A percentile compares a stretch with the other conserved stretches of the same genome.
phyloP scores from a whole-genome alignment of 2,113 vertebrate genomes.

The Cynocephalus volans region DNA sequence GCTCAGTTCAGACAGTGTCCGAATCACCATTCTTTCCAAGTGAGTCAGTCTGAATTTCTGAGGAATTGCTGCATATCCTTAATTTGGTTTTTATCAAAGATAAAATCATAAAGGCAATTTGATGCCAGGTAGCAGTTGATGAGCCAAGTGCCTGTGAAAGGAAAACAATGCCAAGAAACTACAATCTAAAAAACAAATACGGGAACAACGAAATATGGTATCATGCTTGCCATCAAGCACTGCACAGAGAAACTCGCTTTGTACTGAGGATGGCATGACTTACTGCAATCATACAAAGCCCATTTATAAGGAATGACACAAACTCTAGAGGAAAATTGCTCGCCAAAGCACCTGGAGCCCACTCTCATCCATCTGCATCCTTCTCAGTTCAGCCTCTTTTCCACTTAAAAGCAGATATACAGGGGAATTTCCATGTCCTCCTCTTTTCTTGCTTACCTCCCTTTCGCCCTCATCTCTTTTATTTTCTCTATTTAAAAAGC shows the following conservation, averaged over 20 bases:
- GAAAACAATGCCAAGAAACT: not conserved
- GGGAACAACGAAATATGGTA: not conserved
- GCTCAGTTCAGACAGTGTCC: not conserved
- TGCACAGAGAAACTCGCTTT: not conserved
- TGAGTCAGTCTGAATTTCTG: not conserved
- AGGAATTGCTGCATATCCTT: not conserved
- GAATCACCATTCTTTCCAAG: not conserved
- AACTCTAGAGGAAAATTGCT: slow-evolving; percentile 18
- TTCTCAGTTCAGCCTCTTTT: not conserved
- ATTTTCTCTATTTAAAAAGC: slow-evolving; percentile 23
- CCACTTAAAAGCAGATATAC: not conserved
- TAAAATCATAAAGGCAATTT: slow-evolving; percentile 33
- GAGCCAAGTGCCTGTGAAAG: not conserved
- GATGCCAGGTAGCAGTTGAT: not conserved
- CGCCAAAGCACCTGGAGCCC: not conserved
- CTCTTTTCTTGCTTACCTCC: not conserved
- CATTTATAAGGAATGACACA: not conserved
- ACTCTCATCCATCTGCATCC: not conserved
- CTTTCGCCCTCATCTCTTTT: not conserved
- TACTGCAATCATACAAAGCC: not conserved
- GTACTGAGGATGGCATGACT: not conserved
- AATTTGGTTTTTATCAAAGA: slow-evolving; percentile 20
- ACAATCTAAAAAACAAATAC: not conserved
- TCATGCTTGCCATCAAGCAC: not conserved
- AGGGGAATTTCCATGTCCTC: not conserved